Evolutionary conservation across 2,888 invertebrate species (phyloP).

Genomic region (Himalopsyche anomala): DNA sequence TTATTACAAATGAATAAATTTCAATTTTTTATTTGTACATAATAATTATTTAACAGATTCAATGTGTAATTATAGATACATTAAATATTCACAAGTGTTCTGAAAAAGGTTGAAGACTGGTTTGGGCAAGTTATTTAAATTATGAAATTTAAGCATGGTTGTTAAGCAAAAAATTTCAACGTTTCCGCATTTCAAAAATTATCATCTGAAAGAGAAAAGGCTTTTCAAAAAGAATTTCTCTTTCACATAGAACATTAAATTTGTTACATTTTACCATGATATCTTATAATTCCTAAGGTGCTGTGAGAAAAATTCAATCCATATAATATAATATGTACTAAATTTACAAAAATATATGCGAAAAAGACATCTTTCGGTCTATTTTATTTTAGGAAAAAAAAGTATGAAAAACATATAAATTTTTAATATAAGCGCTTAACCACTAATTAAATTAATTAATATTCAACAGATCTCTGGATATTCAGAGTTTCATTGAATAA

Average conservation of each 20-base stretch:
- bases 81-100: conserved; percentile 29
- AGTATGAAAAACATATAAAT: conserved; percentile 33
- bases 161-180: not conserved
- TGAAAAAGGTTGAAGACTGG: not conserved
- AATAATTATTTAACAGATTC: conserved; percentile 36
- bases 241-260: too few species aligned
- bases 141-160: not conserved
- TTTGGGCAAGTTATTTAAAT: not conserved
- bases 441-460: conserved; percentile 24
- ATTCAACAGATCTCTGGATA: not conserved
- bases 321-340: conserved; percentile 16
- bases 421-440: conserved; percentile 31
- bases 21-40: conserved; percentile 41
- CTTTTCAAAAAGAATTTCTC: too few species aligned
- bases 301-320: conserved; percentile 26
- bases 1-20: conserved; percentile 19
- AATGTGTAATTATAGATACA: conserved; percentile 16
- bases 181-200: too few species aligned
- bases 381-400: not conserved
- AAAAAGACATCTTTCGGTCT: conserved; percentile 33
- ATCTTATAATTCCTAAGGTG: conserved; percentile 4
- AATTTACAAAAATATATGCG: conserved; percentile 40
- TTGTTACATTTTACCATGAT: too few species aligned
- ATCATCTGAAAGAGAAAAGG: too few species aligned
- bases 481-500: not conserved